These are phyloP conservation scores for Arrhamphus sclerolepis DNA, from an alignment of 2,797 vertebrate genomes.

Conservation along the genomic window DNA sequence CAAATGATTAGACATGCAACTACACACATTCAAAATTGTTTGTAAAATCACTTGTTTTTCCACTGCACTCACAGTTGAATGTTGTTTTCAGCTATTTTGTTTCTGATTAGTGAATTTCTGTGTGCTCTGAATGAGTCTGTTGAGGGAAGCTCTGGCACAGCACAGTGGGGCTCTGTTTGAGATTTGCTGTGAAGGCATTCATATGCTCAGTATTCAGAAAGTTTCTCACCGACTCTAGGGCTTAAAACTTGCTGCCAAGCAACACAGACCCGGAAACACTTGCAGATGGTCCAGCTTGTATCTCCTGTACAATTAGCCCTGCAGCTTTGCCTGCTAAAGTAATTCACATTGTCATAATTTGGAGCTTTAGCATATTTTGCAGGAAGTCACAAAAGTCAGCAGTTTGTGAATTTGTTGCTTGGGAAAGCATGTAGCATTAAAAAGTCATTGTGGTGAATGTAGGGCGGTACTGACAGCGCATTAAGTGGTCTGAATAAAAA, in stretches of 20 bases:
- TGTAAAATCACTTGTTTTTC: conserved; percentile 11
- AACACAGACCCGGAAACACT: conserved; percentile 52
- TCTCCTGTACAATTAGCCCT: conserved; percentile 31
- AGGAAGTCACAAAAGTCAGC: conserved; percentile 16
- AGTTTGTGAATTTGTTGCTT: conserved; percentile 17
- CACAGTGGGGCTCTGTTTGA: conserved; percentile 70
- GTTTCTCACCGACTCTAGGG: conserved; percentile 54
- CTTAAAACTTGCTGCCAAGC: conserved; percentile 58
- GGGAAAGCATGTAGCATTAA: conserved; percentile 31
- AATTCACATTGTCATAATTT: conserved; percentile 34
- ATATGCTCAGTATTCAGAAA: conserved; percentile 72
- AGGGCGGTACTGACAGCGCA: conserved; percentile 29
- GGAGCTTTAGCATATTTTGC: conserved; percentile 15
- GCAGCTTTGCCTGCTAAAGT: conserved; percentile 18
- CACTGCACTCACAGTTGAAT: conserved; percentile 12
- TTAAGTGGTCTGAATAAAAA: conserved; percentile 41
- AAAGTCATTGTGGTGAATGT: conserved; percentile 35
- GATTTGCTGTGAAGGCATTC: conserved; percentile 59
- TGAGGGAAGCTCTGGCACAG: conserved; percentile 40
- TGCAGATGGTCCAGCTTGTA: conserved; percentile 47
- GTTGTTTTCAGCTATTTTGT: conserved; percentile 47
- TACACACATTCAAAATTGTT: neutral
- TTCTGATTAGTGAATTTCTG: conserved; percentile 46
- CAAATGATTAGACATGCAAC: too few relatives aligned
- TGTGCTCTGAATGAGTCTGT: conserved; percentile 68